A percentile compares a stretch with the other conserved stretches of the same genome.
Evolutionary conservation across 2,113 vertebrate genomes (phyloP).

Genomic region (Sorex araneus): DNA sequence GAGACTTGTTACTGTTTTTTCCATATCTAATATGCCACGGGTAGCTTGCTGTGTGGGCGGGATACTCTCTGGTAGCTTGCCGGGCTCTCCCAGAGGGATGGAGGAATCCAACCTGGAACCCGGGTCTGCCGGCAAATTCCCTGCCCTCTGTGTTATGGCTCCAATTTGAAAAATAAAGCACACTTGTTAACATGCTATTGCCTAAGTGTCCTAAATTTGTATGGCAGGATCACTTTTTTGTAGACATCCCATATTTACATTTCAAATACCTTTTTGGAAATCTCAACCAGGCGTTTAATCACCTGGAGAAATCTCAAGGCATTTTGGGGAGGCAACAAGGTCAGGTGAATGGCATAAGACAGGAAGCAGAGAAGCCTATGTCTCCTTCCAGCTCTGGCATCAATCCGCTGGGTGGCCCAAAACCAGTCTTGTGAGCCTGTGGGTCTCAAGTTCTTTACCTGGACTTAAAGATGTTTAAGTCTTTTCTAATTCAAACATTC

Average conservation of each 20-base stretch:
- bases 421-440: not conserved
- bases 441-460: conserved; percentile 19
- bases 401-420: not conserved
- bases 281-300: conserved; percentile 33
- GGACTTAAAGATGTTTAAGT: not conserved
- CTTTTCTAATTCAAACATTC: conserved; percentile 11
- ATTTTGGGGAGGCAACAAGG: conserved; percentile 34
- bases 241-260: conserved; percentile 34
- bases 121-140: no score
- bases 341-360: conserved; percentile 30
- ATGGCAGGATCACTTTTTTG: not conserved
- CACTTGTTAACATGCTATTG: conserved; percentile 50
- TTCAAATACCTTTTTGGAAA: conserved; percentile 54
- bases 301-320: conserved; percentile 6
- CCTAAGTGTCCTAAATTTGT: not conserved
- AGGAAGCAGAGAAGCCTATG: not conserved
- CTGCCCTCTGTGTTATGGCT: no score
- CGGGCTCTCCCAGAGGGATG: no score
- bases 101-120: no score
- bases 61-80: no score
- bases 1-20: no score
- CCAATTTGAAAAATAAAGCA: conserved; percentile 49
- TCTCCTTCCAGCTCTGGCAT: not conserved
- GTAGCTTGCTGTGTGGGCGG: no score
- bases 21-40: no score